These are phyloP conservation scores for Glaucidium brasilianum DNA, from an alignment of 2,113 vertebrate species.

Conservation along the genomic window DNA sequence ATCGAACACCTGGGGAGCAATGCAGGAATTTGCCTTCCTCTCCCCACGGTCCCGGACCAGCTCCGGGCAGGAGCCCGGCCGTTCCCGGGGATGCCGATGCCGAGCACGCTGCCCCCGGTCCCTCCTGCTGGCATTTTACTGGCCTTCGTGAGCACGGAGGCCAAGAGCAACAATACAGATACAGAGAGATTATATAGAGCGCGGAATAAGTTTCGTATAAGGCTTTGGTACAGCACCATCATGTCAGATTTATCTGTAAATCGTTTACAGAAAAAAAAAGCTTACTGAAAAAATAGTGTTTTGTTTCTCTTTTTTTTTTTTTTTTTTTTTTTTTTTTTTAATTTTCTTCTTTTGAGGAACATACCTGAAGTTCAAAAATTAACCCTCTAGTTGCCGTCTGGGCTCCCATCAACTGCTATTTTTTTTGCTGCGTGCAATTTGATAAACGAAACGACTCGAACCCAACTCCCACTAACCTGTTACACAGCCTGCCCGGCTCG, in stretches of 20 bases:
- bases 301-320: slow-evolving; percentile 30
- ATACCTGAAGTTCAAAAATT: slow-evolving; percentile 79
- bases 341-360: slow-evolving; percentile 63
- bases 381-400: slow-evolving; percentile 74
- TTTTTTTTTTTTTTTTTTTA: background rate
- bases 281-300: slow-evolving; percentile 79
- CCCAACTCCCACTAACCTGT: background rate
- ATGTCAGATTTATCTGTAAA: slow-evolving; percentile 74
- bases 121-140: slow-evolving; percentile 67
- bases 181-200: slow-evolving; percentile 70
- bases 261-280: slow-evolving; percentile 74
- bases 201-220: slow-evolving; percentile 72
- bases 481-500: background rate
- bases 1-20: background rate
- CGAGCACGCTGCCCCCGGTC: background rate
- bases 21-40: background rate
- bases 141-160: slow-evolving; percentile 59
- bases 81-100: background rate
- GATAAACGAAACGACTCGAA: background rate
- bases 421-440: slow-evolving; percentile 52
- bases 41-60: background rate
- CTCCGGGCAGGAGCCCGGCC: background rate
- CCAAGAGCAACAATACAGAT: slow-evolving; percentile 65
- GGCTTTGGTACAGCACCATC: slow-evolving; percentile 86
- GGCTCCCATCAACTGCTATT: slow-evolving; percentile 50